These are phyloP conservation scores for Dynastes grantii DNA, from an alignment of 2,888 invertebrate species.

Conservation along the genomic window DNA sequence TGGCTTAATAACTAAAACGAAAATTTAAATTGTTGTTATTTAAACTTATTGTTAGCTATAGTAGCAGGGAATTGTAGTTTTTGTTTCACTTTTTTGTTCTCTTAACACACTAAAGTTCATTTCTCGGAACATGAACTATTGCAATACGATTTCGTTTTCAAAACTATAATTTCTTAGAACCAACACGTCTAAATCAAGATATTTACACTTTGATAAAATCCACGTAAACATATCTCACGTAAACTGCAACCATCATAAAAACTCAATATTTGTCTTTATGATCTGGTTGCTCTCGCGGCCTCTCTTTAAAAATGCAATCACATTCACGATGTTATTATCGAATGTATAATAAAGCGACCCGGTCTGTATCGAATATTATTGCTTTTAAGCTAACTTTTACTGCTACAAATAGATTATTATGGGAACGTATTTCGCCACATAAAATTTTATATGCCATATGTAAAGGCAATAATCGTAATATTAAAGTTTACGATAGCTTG, in stretches of 20 bases:
- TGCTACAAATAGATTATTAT: slow-evolving; percentile 26
- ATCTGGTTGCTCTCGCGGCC: not conserved
- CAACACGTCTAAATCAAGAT: not conserved
- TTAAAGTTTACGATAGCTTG: slow-evolving; percentile 30
- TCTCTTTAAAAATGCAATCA: slow-evolving; percentile 2
- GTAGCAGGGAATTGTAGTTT: too few species aligned
- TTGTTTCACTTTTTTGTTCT: too few species aligned
- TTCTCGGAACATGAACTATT: too few species aligned
- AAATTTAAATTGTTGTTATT: too few species aligned
- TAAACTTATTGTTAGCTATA: too few species aligned
- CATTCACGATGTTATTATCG: slow-evolving; percentile 12
- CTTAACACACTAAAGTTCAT: too few species aligned
- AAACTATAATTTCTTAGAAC: too few species aligned
- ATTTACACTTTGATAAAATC: not conserved
- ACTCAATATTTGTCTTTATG: not conserved
- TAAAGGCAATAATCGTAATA: slow-evolving; percentile 42
- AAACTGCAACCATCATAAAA: not conserved
- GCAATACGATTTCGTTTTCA: too few species aligned
- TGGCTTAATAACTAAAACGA: too few species aligned
- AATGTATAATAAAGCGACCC: slow-evolving; percentile 25
- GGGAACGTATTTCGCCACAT: slow-evolving; percentile 6
- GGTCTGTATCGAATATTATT: slow-evolving; percentile 3
- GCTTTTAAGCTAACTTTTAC: slow-evolving; percentile 14
- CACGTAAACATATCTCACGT: not conserved
- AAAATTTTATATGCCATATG: slow-evolving; percentile 44